A percentile compares a stretch with the other conserved stretches of the same genome.
phyloP scores from a whole-genome alignment of 2,113 vertebrate genomes.

The Bothrops jararaca region DNA sequence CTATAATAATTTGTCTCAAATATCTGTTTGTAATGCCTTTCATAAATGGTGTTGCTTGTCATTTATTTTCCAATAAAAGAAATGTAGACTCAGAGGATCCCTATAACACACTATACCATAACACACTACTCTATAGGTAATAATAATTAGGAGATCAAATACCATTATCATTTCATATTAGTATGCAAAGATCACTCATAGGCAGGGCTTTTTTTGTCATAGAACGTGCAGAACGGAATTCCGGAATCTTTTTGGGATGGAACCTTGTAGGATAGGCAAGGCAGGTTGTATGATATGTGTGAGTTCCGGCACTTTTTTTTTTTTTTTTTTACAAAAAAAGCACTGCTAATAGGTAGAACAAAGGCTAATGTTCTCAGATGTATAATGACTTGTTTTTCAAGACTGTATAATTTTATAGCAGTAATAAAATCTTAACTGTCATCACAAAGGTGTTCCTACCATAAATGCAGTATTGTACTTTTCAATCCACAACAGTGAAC shows the following conservation, averaged over 20 bases:
- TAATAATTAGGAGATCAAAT: background rate
- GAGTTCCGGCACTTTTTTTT: too few relatives aligned
- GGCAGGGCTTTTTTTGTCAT: too few relatives aligned
- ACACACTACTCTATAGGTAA: background rate
- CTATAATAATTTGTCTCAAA: conserved; percentile 5
- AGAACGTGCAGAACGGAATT: too few relatives aligned
- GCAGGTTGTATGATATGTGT: too few relatives aligned
- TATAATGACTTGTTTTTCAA: background rate
- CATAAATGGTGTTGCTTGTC: background rate
- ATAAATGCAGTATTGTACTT: background rate
- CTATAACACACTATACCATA: background rate
- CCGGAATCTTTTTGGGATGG: too few relatives aligned
- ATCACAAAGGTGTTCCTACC: background rate
- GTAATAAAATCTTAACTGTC: background rate
- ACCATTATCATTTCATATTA: background rate
- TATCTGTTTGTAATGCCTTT: conserved; percentile 1
- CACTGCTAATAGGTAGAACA: background rate
- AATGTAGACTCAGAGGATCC: background rate
- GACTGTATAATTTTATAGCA: background rate
- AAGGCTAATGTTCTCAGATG: background rate
- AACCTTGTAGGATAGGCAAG: too few relatives aligned
- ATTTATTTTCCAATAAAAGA: conserved; percentile 10
- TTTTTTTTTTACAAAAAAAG: too few relatives aligned
- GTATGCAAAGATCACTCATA: background rate
- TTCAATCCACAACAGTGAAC: background rate